Percentiles rank a stretch among this genome's conserved stretches.
Evolutionary conservation across 2,888 invertebrate species (phyloP).

Genomic region (Loripinus fragilis): DNA sequence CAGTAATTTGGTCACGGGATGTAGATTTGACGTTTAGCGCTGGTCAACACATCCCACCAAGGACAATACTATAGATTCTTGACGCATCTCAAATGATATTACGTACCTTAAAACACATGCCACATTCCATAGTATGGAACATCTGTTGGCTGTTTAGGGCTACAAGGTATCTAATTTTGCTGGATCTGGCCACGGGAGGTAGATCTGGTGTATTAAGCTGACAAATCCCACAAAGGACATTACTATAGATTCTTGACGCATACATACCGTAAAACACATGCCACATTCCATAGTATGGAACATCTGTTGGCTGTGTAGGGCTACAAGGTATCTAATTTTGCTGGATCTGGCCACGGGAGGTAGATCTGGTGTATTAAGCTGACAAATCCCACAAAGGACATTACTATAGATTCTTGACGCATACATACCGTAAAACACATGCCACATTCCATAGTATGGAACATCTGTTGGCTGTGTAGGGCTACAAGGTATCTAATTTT

Average conservation of each 20-base stretch:
- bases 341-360: conserved; percentile 60
- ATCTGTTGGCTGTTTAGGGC: too few species aligned
- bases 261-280: conserved; percentile 67
- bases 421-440: conserved; percentile 68
- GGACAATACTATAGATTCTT: too few species aligned
- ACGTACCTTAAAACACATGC: conserved; percentile 70
- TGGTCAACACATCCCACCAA: too few species aligned
- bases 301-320: conserved; percentile 69
- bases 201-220: too few species aligned
- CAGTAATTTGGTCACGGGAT: too few species aligned
- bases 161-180: too few species aligned
- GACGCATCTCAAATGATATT: too few species aligned
- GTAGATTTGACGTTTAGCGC: too few species aligned
- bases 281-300: conserved; percentile 68
- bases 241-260: too few species aligned
- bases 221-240: too few species aligned
- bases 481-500: conserved; percentile 67
- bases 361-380: conserved; percentile 56
- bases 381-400: conserved; percentile 58
- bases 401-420: too few species aligned
- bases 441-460: conserved; percentile 68
- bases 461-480: conserved; percentile 67
- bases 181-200: too few species aligned
- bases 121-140: conserved; percentile 71
- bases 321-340: conserved; percentile 69